phyloP scores from a whole-genome alignment of 2,888 invertebrate species.

The Drosophila neoperkinsi region DNA sequence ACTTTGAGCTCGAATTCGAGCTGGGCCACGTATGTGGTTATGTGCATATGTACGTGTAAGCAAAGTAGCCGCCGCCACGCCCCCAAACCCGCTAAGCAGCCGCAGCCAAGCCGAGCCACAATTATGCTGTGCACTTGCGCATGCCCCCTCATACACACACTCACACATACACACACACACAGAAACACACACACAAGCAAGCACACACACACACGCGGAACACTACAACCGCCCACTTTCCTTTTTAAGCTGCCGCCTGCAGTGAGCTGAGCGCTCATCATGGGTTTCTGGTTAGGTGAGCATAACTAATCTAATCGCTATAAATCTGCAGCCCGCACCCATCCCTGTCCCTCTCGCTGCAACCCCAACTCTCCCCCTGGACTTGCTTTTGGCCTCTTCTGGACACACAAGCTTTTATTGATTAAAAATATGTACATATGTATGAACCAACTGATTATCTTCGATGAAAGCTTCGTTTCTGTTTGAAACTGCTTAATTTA shows the following conservation, averaged over 20 bases:
- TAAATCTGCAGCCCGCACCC: slow-evolving; percentile 31
- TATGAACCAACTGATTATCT: neutral
- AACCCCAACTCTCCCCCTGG: neutral
- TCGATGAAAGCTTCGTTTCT: neutral
- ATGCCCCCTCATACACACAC: slow-evolving; percentile 10
- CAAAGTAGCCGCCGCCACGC: slow-evolving; percentile 52
- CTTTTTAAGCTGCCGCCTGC: slow-evolving; percentile 73
- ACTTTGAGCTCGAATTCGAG: slow-evolving; percentile 7
- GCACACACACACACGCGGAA: neutral
- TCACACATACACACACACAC: neutral
- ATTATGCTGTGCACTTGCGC: slow-evolving; percentile 59
- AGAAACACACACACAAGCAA: neutral
- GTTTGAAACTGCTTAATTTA: neutral
- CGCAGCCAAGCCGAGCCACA: slow-evolving; percentile 40
- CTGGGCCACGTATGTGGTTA: slow-evolving; percentile 11
- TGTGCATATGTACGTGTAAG: slow-evolving; percentile 43
- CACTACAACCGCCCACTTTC: slow-evolving; percentile 65
- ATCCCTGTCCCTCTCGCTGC: neutral
- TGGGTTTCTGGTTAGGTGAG: slow-evolving; percentile 66
- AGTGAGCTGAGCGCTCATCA: slow-evolving; percentile 25
- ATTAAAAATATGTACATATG: neutral
- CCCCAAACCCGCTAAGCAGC: slow-evolving; percentile 22
- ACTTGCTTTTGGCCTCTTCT: neutral
- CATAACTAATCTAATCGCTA: slow-evolving; percentile 74
- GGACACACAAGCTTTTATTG: neutral